Evolutionary conservation across 1,140 invertebrate species (phyloP).

Genomic region (Zophobas morio): DNA sequence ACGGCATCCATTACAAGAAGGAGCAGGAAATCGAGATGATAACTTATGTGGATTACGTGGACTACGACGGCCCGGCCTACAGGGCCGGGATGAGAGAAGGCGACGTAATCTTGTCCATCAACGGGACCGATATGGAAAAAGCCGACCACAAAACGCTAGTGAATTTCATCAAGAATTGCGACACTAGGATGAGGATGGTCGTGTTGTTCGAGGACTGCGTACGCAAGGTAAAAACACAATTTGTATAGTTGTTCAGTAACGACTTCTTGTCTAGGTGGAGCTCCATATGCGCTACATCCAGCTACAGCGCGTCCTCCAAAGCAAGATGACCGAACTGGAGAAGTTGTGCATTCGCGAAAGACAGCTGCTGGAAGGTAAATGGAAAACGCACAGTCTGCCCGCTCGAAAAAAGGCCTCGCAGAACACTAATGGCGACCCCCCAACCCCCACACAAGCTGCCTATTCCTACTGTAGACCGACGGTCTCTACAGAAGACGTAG

Average conservation of each 20-base stretch:
- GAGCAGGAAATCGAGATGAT: constrained; percentile 93
- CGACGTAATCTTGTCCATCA: constrained; percentile 95
- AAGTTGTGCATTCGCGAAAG: constrained; percentile 86
- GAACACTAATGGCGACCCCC: constrained; percentile 69
- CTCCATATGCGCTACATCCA: constrained; percentile 93
- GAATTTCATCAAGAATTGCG: constrained; percentile 91
- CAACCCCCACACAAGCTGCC: constrained; percentile 66
- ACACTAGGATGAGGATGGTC: constrained; percentile 92
- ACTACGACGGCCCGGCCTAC: constrained; percentile 90
- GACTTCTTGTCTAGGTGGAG: constrained; percentile 74
- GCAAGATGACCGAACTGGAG: constrained; percentile 90
- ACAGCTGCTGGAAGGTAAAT: constrained; percentile 86
- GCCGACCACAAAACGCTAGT: constrained; percentile 93
- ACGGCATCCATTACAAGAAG: constrained; percentile 95
- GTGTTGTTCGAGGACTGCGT: constrained; percentile 96
- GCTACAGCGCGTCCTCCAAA: constrained; percentile 86
- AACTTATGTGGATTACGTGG: constrained; percentile 97
- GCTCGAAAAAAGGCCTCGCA: constrained; percentile 81
- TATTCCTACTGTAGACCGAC: constrained; percentile 75
- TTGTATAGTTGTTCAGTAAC: constrained; percentile 7
- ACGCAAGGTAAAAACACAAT: constrained; percentile 78
- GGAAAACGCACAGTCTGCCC: constrained; percentile 89
- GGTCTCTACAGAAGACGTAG: constrained; percentile 80
- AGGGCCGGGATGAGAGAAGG: constrained; percentile 93
- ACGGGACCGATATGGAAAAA: constrained; percentile 92